Percentiles rank a stretch among this genome's conserved stretches.
These are phyloP conservation scores for Saxidomus purpurata DNA, from an alignment of 1,140 invertebrate species.

Conservation along the genomic window DNA sequence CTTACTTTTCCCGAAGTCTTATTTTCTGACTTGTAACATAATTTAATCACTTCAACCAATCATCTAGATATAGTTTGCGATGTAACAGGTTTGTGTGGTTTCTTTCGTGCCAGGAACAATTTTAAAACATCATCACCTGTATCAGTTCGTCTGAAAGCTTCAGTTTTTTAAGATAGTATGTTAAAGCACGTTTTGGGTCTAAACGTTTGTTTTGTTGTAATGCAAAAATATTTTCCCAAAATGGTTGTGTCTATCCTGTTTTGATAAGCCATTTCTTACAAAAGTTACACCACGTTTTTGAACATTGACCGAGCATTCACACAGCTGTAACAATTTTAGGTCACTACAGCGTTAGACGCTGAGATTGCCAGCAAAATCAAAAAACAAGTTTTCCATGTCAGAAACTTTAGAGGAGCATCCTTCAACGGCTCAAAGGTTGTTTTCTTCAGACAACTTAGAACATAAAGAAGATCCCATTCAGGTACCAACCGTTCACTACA, in stretches of 20 bases:
- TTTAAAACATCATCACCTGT: conserved; percentile 40
- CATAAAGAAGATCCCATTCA: conserved; percentile 48
- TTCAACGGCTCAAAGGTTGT: not conserved
- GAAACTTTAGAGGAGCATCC: not conserved
- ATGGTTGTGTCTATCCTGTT: conserved; percentile 43
- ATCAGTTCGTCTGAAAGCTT: not conserved
- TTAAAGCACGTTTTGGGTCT: conserved; percentile 2
- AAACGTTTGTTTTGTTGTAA: conserved; percentile 19
- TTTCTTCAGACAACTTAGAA: conserved; percentile 30
- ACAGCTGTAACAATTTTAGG: conserved; percentile 20
- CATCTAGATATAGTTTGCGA: conserved; percentile 12
- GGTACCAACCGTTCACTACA: conserved; percentile 37
- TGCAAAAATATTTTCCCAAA: conserved; percentile 4
- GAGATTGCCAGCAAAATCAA: conserved; percentile 50
- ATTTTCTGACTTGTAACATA: conserved; percentile 23
- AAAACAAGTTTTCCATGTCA: conserved; percentile 22
- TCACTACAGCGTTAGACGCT: not conserved
- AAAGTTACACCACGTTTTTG: conserved; percentile 32
- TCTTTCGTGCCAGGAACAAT: conserved; percentile 55
- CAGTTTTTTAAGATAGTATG: conserved; percentile 1
- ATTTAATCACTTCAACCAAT: conserved; percentile 38
- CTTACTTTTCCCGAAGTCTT: conserved; percentile 17
- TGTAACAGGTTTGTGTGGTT: conserved; percentile 37
- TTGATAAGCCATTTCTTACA: conserved; percentile 12
- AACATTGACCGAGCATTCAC: conserved; percentile 8